Evolutionary conservation across 2,113 vertebrate species (phyloP).

Genomic region (Cairina moschata): DNA sequence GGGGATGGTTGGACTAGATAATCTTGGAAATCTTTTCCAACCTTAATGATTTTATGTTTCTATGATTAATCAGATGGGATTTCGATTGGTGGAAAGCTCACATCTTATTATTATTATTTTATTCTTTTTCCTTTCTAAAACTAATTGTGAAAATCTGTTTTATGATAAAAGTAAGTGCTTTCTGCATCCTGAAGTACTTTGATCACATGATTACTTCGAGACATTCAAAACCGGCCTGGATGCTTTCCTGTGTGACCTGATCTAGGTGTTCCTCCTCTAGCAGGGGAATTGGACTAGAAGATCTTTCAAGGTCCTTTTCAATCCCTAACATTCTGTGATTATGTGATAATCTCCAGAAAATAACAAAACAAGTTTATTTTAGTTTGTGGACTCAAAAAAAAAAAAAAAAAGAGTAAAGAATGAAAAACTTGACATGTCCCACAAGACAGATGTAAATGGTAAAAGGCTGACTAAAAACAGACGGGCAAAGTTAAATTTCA

Average conservation of each 20-base stretch:
- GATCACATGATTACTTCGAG: background rate
- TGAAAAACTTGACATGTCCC: background rate
- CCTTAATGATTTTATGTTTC: too few relatives aligned
- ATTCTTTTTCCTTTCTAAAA: background rate
- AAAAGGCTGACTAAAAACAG: background rate
- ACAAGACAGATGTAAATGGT: background rate
- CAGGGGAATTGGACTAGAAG: too few relatives aligned
- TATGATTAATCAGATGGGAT: background rate
- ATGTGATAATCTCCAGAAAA: conserved; percentile 4
- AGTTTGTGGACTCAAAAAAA: background rate
- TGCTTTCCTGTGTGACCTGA: too few relatives aligned
- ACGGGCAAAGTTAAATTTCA: background rate
- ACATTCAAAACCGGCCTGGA: too few relatives aligned
- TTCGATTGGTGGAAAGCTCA: background rate
- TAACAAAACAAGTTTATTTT: background rate
- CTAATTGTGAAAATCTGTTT: background rate
- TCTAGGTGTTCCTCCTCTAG: too few relatives aligned
- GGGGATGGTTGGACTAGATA: too few relatives aligned
- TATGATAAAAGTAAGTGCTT: background rate
- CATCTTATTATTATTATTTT: background rate
- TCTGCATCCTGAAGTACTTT: background rate
- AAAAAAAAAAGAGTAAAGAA: background rate
- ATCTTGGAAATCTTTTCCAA: too few relatives aligned
- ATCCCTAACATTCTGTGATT: too few relatives aligned
- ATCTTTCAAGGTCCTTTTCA: too few relatives aligned